Evolutionary conservation across 2,888 invertebrate species (phyloP).

Genomic region (Halictus quadricinctus): DNA sequence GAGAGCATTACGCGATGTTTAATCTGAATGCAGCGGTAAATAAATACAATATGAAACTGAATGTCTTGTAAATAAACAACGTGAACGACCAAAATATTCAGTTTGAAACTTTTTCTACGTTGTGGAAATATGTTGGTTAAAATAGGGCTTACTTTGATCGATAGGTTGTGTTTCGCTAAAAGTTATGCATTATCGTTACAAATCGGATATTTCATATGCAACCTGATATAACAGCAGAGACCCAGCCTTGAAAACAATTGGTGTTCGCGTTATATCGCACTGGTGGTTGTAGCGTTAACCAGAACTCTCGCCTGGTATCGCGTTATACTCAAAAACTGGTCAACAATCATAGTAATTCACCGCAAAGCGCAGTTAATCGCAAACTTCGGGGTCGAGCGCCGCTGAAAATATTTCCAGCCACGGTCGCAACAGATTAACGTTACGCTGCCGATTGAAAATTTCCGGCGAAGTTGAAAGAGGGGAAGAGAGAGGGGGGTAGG

Average conservation of each 20-base stretch:
- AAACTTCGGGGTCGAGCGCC: neutral
- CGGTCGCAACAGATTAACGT: neutral
- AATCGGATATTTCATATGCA: neutral
- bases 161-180: no score
- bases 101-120: no score
- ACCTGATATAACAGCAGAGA: neutral
- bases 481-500: neutral
- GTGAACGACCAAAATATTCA: no score
- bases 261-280: neutral
- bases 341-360: conserved; percentile 1
- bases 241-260: neutral
- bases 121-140: neutral
- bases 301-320: neutral
- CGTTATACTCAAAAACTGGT: neutral
- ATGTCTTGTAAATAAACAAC: no score
- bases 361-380: conserved; percentile 5
- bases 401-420: neutral
- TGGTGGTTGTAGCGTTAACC: neutral
- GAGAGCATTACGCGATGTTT: no score
- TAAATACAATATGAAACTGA: no score
- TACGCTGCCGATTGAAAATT: neutral
- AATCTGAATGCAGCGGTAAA: no score
- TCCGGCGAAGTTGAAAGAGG: neutral
- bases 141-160: neutral
- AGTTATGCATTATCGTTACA: neutral